Base-by-base conservation (phyloP, 1,140 invertebrate genomes). In the Semibalanus balanoides region DNA sequence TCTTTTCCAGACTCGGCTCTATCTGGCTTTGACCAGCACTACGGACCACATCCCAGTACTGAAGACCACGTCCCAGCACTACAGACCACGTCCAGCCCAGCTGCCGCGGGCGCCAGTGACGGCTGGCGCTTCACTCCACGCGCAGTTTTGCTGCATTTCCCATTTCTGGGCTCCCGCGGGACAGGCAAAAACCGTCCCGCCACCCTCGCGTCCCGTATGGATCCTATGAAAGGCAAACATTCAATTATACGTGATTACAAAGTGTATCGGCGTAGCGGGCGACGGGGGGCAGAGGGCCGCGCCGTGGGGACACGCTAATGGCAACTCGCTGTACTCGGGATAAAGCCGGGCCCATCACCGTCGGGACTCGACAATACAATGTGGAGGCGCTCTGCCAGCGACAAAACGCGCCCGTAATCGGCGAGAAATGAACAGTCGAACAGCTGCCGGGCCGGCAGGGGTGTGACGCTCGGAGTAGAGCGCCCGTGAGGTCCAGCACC, bases 191-290 rank as follows among this genome's bases (percentile, higher is more conserved):
- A 64, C 51, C 22, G 22, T 11, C 11, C 7, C 22, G 51, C 22
- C 51, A 40, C 35, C 35, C 51, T 14, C 51, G 14, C 51, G 7
- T 19, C 11, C 51, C 51, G 51, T 64, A 64, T 64, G 22, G 51
- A 64, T 64, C 51, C 51, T 64, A 64, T 64, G 51, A 64, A 64
- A 64, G 22, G 51, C 51, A 64, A 64, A 64, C 51, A 64, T 64
- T 64, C 51, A 64, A 64, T 64, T 64, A 64, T 64, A 64, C 51
- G 51, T 64, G 51, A 64, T 64, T 64, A 64, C 51, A 64, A 64
- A 64, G 51, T 64, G 51, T 64, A 64, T 64, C 51, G 51, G 51
- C 22, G 51, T 25, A 25, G 11, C 11, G 51, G 51, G 51, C 51
- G 51, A 1, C 14, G 51, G 11, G 14, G 14, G 11, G 51, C 11